Evolutionary conservation across 2,113 vertebrate species (phyloP).

Genomic region (Stictonetta naevosa): DNA sequence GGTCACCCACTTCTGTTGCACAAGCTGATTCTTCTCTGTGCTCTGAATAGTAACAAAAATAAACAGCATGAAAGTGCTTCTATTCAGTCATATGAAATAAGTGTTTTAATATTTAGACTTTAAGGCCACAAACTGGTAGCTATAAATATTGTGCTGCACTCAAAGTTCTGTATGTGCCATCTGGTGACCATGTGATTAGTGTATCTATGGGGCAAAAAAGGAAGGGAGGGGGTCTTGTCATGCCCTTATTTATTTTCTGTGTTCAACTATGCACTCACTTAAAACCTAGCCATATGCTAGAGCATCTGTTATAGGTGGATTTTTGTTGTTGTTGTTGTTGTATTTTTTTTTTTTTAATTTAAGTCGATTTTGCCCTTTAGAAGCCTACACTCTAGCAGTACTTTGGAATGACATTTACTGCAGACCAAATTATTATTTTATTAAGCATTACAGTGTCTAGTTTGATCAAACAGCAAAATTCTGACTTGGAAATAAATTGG

Average conservation of each 20-base stretch:
- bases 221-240: conserved; percentile 37
- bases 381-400: not conserved
- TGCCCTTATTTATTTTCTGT: conserved; percentile 64
- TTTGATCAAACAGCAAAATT: conserved; percentile 25
- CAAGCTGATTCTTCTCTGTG: not conserved
- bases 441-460: not conserved
- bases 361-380: conserved; percentile 53
- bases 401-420: conserved; percentile 42
- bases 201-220: conserved; percentile 42
- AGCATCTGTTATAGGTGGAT: conserved; percentile 60
- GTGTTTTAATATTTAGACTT: conserved; percentile 20
- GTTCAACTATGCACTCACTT: conserved; percentile 55
- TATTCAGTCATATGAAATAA: not conserved
- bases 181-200: conserved; percentile 54
- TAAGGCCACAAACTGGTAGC: not conserved
- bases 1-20: not conserved
- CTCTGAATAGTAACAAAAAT: not conserved
- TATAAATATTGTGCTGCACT: conserved; percentile 31
- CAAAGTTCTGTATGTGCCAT: conserved; percentile 42
- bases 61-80: not conserved
- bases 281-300: conserved; percentile 68
- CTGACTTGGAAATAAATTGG: not conserved
- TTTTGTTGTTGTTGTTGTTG: not conserved
- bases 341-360: conserved; percentile 2
- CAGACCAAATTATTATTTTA: conserved; percentile 24